phyloP scores from a whole-genome alignment of 92 coral and sea anemone species.

The Bergia puertoricense region DNA sequence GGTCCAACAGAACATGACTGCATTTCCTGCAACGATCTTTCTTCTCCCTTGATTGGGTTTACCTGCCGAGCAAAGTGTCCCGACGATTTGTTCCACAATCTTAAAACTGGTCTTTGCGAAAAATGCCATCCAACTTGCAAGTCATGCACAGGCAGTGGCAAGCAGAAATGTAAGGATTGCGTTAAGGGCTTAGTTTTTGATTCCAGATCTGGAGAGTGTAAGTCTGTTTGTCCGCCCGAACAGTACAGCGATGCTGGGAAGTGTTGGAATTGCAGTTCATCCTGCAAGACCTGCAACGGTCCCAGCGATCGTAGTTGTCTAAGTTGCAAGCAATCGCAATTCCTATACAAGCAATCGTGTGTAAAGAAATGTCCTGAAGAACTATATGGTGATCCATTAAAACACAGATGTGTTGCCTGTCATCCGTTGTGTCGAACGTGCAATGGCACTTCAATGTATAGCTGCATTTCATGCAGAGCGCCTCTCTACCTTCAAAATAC shows the following conservation, averaged over 20 bases:
- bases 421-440: slow-evolving; percentile 88
- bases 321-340: slow-evolving; percentile 60
- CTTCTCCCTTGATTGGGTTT: slow-evolving; percentile 68
- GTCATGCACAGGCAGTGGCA: slow-evolving; percentile 71
- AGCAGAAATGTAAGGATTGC: slow-evolving; percentile 66
- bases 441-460: slow-evolving; percentile 62
- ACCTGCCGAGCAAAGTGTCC: slow-evolving; percentile 73
- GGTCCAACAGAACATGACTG: slow-evolving; percentile 89
- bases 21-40: slow-evolving; percentile 64
- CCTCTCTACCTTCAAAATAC: slow-evolving; percentile 76
- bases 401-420: slow-evolving; percentile 66
- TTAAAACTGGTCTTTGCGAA: slow-evolving; percentile 69
- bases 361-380: slow-evolving; percentile 71
- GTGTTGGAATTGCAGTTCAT: slow-evolving; percentile 66
- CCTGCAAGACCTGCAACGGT: slow-evolving; percentile 88
- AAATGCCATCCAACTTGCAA: slow-evolving; percentile 89
- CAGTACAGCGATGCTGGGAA: slow-evolving; percentile 53
- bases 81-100: slow-evolving; percentile 70
- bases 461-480: slow-evolving; percentile 65
- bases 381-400: slow-evolving; percentile 45
- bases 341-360: slow-evolving; percentile 69
- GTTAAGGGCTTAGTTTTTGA: slow-evolving; percentile 60
- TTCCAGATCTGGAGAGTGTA: slow-evolving; percentile 53
- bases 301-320: slow-evolving; percentile 69
- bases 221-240: slow-evolving; percentile 67